Evolutionary conservation across 2,888 invertebrate genomes (phyloP), one percentile per base, ranked within the genome.

Genomic region (Koerneria pararmatus): DNA sequence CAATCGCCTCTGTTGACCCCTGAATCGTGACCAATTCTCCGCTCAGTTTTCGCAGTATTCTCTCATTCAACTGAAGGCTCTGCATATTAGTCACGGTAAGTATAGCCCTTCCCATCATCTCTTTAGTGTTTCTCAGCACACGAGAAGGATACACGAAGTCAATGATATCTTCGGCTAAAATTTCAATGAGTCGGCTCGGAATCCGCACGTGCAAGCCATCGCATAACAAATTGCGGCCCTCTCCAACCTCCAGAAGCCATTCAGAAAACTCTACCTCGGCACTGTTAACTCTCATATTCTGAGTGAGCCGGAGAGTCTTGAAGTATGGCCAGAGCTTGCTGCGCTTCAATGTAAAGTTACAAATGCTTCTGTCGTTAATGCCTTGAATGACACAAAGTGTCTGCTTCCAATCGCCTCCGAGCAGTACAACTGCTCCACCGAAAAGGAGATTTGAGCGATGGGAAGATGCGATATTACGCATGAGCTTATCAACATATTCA

Each of bases 381-480:
- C 59, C 59, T 8, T 59, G n/a, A 1, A 27, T n/a, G 2, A 59
- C 22, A n/a, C 59, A 59, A 11, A 59, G 27, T 2, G 59, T 59
- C 19, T 59, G 59, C 46, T 59, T 59, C 59, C 59, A 59, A 19
- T 59, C 59, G 5, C 59, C 59, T n/a, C 41, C 24, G 3, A 59
- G 27, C 3, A 59, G 27, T 0, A 59, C 59, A 41, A 46, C 46
- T 2, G 46, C 59, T 22, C 59, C 59, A 6, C 59, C 59, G 41
- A 59, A 59, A 8, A 46, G 59, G 2, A 59, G 11, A 6, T 24
- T 5, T 27, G 32, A 5, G 3, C 46, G n/a, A 1, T 27, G 41
- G 2, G 3, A 29, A 29, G 37, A 29, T 1, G 34, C 59, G n/a
- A 59, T 27, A 8, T 41, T 8, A 46, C 22, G 27, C 29, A 29